phyloP scores from a whole-genome alignment of 2,113 vertebrate species.

The Grantiella picta region DNA sequence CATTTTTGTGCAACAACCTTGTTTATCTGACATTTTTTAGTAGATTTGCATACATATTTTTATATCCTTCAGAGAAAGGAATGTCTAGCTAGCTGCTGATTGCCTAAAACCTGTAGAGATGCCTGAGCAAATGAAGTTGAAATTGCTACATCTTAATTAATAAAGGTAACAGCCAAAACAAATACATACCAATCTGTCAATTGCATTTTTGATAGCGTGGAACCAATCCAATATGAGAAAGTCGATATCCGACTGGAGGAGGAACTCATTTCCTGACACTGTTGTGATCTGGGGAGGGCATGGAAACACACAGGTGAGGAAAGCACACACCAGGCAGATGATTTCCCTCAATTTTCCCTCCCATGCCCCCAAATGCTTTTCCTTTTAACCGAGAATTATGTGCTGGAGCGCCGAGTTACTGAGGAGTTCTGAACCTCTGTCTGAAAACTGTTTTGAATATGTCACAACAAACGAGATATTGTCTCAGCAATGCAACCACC shows the following conservation, averaged over 20 bases:
- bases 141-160: conserved; percentile 74
- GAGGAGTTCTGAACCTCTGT: conserved; percentile 56
- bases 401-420: conserved; percentile 17
- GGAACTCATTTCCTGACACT: conserved; percentile 82
- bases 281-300: conserved; percentile 79
- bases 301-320: conserved; percentile 54
- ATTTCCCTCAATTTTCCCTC: background rate
- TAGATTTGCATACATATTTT: conserved; percentile 52
- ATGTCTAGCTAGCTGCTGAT: conserved; percentile 36
- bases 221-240: conserved; percentile 86
- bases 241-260: conserved; percentile 84
- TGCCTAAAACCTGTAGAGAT: conserved; percentile 57
- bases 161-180: conserved; percentile 76
- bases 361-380: background rate
- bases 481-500: conserved; percentile 62
- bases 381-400: conserved; percentile 24
- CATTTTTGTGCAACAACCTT: conserved; percentile 58
- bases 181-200: conserved; percentile 85
- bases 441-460: conserved; percentile 58
- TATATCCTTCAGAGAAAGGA: conserved; percentile 15
- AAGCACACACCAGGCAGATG: background rate
- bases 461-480: conserved; percentile 69
- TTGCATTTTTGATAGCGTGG: conserved; percentile 84
- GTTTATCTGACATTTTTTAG: conserved; percentile 54
- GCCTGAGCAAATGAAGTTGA: conserved; percentile 55